Conservation (phyloP, 2,113 vertebrate species). For the Grammomys surdaster region DNA sequence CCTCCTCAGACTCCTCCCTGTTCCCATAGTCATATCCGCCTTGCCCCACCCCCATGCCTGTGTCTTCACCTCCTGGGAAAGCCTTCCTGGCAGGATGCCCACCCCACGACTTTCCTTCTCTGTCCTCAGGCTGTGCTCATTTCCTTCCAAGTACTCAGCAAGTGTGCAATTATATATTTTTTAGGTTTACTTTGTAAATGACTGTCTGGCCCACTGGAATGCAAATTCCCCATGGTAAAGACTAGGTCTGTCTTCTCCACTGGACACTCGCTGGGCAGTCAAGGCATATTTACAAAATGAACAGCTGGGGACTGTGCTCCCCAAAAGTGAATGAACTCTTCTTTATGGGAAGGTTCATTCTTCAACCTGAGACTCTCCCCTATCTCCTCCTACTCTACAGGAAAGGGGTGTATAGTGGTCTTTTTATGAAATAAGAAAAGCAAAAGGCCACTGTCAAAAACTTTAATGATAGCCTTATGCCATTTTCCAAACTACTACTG, state of each 20-base stretch:
- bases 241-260: neutral
- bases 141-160: constrained; percentile 18
- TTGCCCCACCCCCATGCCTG: neutral
- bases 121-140: neutral
- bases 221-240: neutral
- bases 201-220: constrained; percentile 6
- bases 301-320: neutral
- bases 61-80: neutral
- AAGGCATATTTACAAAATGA: neutral
- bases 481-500: constrained; percentile 30
- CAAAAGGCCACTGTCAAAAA: neutral
- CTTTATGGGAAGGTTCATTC: neutral
- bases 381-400: neutral
- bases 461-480: neutral
- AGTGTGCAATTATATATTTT: constrained; percentile 25
- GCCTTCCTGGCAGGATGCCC: neutral
- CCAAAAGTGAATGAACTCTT: neutral
- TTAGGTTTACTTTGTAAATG: constrained; percentile 46
- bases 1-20: neutral
- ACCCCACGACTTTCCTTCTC: neutral
- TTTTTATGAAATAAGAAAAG: constrained; percentile 23
- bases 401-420: neutral
- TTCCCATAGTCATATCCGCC: neutral
- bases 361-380: neutral
- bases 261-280: neutral